These are phyloP conservation scores for Platerodrilus igneus DNA, from an alignment of 2,888 invertebrate genomes.

Conservation along the genomic window DNA sequence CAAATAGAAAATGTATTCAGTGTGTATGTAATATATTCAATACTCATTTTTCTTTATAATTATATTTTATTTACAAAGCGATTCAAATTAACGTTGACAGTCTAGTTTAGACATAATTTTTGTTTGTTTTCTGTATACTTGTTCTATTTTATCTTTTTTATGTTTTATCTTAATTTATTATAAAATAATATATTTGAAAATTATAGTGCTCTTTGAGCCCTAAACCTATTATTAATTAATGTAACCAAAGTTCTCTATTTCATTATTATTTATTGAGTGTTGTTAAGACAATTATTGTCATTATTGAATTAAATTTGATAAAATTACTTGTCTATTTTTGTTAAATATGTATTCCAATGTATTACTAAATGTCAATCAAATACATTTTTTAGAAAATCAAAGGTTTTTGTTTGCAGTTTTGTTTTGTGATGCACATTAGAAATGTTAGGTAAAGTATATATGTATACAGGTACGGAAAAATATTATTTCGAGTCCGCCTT, in stretches of 20 bases:
- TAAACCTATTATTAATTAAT: conserved; percentile 36
- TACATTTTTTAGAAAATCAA: conserved; percentile 24
- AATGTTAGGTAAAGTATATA: no score
- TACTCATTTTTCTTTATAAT: no score
- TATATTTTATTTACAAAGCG: no score
- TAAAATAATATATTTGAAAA: conserved; percentile 15
- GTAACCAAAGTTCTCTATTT: conserved; percentile 48
- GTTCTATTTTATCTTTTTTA: conserved; percentile 9
- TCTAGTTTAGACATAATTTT: no score
- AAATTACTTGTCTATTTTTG: conserved; percentile 29
- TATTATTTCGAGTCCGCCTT: no score
- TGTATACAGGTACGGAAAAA: no score
- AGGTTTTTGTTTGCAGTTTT: no score
- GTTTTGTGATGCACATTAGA: no score
- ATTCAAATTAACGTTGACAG: no score
- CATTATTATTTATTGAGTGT: conserved; percentile 43
- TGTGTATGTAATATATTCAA: no score
- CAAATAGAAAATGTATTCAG: no score
- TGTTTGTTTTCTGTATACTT: conserved; percentile 9
- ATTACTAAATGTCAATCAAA: conserved; percentile 24
- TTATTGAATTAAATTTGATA: conserved; percentile 26
- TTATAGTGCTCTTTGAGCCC: conserved; percentile 29
- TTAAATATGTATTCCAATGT: conserved; percentile 28
- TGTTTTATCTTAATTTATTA: conserved; percentile 16
- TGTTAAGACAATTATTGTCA: conserved; percentile 29